Conservation (phyloP, 2,888 invertebrate species). For the Pristionchus exspectatus region DNA sequence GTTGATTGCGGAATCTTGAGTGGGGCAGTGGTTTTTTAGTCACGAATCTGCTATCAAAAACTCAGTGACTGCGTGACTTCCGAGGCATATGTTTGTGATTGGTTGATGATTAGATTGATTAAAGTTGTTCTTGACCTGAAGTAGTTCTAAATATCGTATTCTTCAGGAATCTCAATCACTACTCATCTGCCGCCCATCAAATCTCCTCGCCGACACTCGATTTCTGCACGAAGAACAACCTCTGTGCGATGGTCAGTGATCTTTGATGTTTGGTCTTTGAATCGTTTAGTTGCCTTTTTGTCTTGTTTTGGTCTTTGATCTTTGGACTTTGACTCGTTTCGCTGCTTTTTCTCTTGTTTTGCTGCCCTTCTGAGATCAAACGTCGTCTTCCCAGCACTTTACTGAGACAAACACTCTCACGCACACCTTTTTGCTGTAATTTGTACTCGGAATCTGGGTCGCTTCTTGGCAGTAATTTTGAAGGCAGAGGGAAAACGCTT, state of each 20-base stretch:
- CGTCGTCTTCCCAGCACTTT: not conserved
- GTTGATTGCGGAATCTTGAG: not conserved
- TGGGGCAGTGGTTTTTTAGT: too few species aligned
- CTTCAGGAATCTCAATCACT: conserved; percentile 44
- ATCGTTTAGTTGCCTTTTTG: not conserved
- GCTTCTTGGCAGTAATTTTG: not conserved
- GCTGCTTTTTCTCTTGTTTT: not conserved
- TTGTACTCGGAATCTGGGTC: not conserved
- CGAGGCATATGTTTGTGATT: too few species aligned
- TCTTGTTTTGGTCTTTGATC: not conserved
- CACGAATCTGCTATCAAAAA: too few species aligned
- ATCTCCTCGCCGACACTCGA: conserved; percentile 46
- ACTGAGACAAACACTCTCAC: not conserved
- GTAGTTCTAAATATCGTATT: not conserved
- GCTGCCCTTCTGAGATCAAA: not conserved
- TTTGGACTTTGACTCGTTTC: not conserved
- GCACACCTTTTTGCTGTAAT: not conserved
- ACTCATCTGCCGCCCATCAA: conserved; percentile 43
- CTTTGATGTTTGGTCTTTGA: not conserved
- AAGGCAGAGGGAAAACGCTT: not conserved
- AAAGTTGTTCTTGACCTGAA: too few species aligned
- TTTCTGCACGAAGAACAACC: conserved; percentile 53
- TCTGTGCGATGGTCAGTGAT: conserved; percentile 53
- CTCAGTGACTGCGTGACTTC: too few species aligned
- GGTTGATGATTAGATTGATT: not conserved